Conservation (phyloP, 2,888 invertebrate species). For the Podabrus alpinus region DNA sequence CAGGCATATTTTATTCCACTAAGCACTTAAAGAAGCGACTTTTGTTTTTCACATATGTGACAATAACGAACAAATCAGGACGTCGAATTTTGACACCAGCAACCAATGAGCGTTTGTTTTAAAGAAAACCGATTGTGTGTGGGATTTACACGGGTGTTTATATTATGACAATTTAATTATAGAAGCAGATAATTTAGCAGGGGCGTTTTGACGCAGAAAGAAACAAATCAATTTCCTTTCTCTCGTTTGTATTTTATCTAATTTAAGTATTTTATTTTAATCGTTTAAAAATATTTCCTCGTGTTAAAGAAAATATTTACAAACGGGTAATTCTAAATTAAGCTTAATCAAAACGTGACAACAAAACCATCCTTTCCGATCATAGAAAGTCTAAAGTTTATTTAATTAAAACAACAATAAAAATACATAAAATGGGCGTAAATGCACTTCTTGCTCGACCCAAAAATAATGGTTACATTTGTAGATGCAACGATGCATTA, state of each 20-base stretch:
- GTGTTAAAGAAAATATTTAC: background rate
- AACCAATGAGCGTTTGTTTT: background rate
- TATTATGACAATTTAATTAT: background rate
- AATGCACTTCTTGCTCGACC: background rate
- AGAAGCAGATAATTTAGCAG: background rate
- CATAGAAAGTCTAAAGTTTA: background rate
- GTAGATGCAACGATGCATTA: conserved; percentile 6
- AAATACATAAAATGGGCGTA: conserved; percentile 1
- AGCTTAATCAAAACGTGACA: background rate
- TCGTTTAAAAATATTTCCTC: background rate
- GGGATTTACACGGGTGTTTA: background rate
- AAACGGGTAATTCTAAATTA: background rate
- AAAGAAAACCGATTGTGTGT: background rate
- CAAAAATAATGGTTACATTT: background rate
- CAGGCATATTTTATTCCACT: no score
- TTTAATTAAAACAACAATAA: background rate
- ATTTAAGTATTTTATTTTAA: background rate
- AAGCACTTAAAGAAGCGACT: no score
- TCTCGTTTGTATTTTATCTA: background rate
- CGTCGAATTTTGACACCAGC: no score
- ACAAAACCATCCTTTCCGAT: background rate
- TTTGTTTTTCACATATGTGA: background rate
- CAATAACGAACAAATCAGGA: background rate
- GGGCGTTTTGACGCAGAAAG: background rate
- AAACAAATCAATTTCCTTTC: background rate